Conservation (phyloP, 1,140 invertebrate genomes). For the Tetramorium alpestre region DNA sequence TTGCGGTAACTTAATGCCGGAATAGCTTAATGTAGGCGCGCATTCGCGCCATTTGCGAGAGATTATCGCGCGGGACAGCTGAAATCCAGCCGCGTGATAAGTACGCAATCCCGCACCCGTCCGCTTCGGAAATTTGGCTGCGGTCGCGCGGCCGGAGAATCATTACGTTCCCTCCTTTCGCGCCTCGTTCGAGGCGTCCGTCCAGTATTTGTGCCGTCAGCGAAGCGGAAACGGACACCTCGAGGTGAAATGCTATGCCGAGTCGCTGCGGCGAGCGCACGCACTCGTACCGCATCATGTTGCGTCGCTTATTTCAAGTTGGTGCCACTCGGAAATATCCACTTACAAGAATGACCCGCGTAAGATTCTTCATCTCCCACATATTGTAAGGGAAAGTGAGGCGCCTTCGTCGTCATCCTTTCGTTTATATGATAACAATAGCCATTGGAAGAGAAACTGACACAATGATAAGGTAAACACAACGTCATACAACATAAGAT, state of each 20-base stretch:
- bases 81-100: constrained; percentile 34
- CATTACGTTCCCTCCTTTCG: constrained; percentile 47
- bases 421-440: constrained; percentile 19
- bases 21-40: not conserved
- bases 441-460: constrained; percentile 2
- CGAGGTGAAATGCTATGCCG: constrained; percentile 52
- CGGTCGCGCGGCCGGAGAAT: constrained; percentile 30
- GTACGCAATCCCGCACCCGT: constrained; percentile 17
- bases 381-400: constrained; percentile 39
- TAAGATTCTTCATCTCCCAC: constrained; percentile 39
- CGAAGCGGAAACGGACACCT: constrained; percentile 71
- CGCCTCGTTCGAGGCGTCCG: constrained; percentile 41
- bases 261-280: constrained; percentile 15
- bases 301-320: constrained; percentile 40
- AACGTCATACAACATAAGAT: not conserved
- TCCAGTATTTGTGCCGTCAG: constrained; percentile 42
- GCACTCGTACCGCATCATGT: constrained; percentile 33
- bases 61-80: constrained; percentile 57
- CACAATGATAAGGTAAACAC: constrained; percentile 21
- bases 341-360: constrained; percentile 66
- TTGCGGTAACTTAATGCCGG: constrained; percentile 40
- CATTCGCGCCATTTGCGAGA: constrained; percentile 17
- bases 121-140: constrained; percentile 50
- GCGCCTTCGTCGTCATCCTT: constrained; percentile 19
- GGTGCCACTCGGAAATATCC: constrained; percentile 73